phyloP scores from a whole-genome alignment of 2,113 vertebrate genomes.

The Danio rerio region DNA sequence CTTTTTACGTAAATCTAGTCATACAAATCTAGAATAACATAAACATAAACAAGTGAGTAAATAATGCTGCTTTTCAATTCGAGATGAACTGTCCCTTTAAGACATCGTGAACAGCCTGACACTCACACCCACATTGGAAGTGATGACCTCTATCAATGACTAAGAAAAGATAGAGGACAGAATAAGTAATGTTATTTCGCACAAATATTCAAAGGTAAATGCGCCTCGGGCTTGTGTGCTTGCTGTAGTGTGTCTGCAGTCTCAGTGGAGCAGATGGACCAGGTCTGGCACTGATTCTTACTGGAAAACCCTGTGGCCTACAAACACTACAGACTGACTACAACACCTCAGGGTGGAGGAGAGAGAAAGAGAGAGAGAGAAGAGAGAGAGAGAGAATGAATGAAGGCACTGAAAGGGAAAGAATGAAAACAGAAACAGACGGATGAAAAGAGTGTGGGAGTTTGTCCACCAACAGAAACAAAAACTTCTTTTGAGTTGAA shows the following conservation, averaged over 20 bases:
- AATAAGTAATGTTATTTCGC: conserved; percentile 13
- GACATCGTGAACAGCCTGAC: not conserved
- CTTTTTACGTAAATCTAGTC: not conserved
- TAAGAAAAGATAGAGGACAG: not conserved
- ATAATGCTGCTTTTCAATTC: not conserved
- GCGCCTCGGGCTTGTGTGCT: not conserved
- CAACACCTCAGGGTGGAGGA: conserved; percentile 27
- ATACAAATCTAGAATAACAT: not conserved
- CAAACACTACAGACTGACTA: conserved; percentile 46
- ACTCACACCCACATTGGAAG: not conserved
- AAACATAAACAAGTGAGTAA: not conserved
- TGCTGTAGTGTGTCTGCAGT: conserved; percentile 17
- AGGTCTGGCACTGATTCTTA: conserved; percentile 27
- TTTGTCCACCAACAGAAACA: conserved; percentile 16
- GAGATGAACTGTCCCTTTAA: not conserved
- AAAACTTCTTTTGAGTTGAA: conserved; percentile 45
- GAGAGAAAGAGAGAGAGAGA: no score
- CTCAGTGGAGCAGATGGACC: conserved; percentile 44
- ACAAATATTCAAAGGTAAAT: conserved; percentile 11
- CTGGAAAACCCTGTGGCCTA: conserved; percentile 37
- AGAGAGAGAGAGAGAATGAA: not conserved
- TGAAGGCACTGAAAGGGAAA: not conserved
- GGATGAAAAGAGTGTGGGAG: conserved; percentile 39
- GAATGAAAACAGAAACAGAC: conserved; percentile 24
- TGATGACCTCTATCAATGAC: not conserved